A percentile compares a stretch with the other conserved stretches of the same genome.
Conservation (phyloP, 2,113 vertebrate species). For the Neoarius graeffei region DNA sequence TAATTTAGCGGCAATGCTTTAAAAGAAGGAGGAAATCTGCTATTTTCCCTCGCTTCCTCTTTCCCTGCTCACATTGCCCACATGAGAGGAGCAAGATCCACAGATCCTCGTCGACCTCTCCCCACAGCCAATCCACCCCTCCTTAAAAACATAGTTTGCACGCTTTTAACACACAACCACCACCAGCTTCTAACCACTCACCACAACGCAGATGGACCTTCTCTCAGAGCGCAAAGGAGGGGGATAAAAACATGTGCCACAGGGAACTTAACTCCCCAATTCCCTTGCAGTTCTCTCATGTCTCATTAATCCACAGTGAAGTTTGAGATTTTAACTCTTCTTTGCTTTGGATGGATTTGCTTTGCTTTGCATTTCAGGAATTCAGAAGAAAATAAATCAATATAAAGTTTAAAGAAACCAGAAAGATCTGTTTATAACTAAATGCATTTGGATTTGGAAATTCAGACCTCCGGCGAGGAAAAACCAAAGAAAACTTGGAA, state of each 20-base stretch:
- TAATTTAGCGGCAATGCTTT: slow-evolving; percentile 37
- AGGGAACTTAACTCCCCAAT: slow-evolving; percentile 35
- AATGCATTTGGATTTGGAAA: neutral
- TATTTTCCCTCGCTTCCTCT: slow-evolving; percentile 49
- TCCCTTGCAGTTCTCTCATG: slow-evolving; percentile 27
- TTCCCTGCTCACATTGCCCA: slow-evolving; percentile 44
- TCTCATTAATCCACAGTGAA: slow-evolving; percentile 23
- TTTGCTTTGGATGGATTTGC: neutral
- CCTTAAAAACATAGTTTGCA: slow-evolving; percentile 45
- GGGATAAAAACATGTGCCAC: slow-evolving; percentile 30
- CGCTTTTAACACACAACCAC: slow-evolving; percentile 48
- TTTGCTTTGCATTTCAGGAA: neutral
- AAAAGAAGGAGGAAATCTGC: slow-evolving; percentile 47
- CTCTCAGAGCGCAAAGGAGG: neutral
- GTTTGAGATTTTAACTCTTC: neutral
- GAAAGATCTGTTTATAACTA: neutral
- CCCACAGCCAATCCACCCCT: slow-evolving; percentile 30
- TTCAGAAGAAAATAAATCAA: neutral
- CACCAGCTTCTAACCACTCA: slow-evolving; percentile 47
- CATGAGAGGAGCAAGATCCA: slow-evolving; percentile 48
- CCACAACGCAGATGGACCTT: slow-evolving; percentile 47
- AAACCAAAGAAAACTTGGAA: neutral
- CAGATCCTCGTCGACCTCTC: slow-evolving; percentile 38
- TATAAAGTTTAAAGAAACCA: neutral
- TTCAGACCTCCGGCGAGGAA: neutral